These are phyloP conservation scores for Acrobasis suavella DNA, from an alignment of 2,888 invertebrate species.

Conservation along the genomic window DNA sequence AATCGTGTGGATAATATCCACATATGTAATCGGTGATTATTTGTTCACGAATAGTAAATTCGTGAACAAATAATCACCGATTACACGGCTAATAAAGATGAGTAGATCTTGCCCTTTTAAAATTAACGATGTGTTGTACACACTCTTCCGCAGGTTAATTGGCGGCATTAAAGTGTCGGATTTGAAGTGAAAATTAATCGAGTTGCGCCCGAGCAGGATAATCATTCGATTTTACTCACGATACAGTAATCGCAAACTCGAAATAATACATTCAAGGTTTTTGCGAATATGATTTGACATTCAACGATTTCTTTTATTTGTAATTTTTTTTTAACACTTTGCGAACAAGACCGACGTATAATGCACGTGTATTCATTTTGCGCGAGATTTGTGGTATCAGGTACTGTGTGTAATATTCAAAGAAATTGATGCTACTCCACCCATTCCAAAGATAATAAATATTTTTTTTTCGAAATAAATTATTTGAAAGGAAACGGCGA, in stretches of 20 bases:
- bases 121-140: slow-evolving; percentile 22
- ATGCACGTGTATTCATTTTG: no score
- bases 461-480: no score
- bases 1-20: slow-evolving; percentile 45
- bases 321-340: no score
- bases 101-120: slow-evolving; percentile 21
- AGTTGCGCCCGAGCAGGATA: slow-evolving; percentile 13
- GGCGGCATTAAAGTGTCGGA: slow-evolving; percentile 29
- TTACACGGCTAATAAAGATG: slow-evolving; percentile 41
- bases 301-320: background rate
- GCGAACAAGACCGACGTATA: no score
- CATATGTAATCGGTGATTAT: no score
- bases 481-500: no score
- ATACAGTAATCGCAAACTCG: background rate
- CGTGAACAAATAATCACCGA: slow-evolving; percentile 58
- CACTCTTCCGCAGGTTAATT: slow-evolving; percentile 28
- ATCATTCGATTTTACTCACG: slow-evolving; percentile 10
- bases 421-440: no score
- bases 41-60: no score
- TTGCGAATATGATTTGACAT: background rate
- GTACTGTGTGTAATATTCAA: no score
- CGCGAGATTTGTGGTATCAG: no score
- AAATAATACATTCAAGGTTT: slow-evolving; percentile 9
- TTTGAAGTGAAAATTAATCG: slow-evolving; percentile 33
- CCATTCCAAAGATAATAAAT: no score